A percentile compares a stretch with the other conserved stretches of the same genome.
Conservation (phyloP, 2,888 invertebrate species). For the Harpalus rubripes region DNA sequence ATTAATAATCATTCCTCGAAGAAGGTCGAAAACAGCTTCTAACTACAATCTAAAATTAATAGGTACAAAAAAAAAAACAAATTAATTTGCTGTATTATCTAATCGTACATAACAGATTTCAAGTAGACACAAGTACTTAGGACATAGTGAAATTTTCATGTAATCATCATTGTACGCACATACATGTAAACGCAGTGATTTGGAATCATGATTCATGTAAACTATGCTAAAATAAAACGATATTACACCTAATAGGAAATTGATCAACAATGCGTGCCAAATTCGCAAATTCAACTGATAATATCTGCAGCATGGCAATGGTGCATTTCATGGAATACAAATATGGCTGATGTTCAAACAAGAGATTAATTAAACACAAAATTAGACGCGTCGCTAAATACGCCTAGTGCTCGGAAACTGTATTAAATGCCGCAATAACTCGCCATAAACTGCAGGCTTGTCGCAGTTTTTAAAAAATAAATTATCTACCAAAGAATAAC, state of each 20-base stretch:
- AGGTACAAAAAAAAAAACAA: too few species aligned
- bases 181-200: neutral
- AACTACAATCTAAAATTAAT: too few species aligned
- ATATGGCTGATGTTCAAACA: constrained; percentile 36
- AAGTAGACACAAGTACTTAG: too few species aligned
- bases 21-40: too few species aligned
- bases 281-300: constrained; percentile 4
- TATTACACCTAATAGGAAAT: neutral
- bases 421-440: constrained; percentile 44
- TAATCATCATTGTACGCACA: too few species aligned
- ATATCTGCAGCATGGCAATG: neutral
- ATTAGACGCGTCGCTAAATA: constrained; percentile 37
- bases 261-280: constrained; percentile 8
- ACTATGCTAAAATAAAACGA: neutral
- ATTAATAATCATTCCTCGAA: too few species aligned
- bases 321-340: constrained; percentile 21
- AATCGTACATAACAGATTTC: too few species aligned
- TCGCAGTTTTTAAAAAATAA: constrained; percentile 56
- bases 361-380: constrained; percentile 33
- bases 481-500: constrained; percentile 44
- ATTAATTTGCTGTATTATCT: too few species aligned
- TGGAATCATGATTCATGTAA: neutral
- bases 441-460: constrained; percentile 37
- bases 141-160: too few species aligned
- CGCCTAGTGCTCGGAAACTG: neutral